Percentiles rank a stretch among this genome's conserved stretches.
Conservation (phyloP, 1,140 invertebrate species). For the Argopecten irradians region DNA sequence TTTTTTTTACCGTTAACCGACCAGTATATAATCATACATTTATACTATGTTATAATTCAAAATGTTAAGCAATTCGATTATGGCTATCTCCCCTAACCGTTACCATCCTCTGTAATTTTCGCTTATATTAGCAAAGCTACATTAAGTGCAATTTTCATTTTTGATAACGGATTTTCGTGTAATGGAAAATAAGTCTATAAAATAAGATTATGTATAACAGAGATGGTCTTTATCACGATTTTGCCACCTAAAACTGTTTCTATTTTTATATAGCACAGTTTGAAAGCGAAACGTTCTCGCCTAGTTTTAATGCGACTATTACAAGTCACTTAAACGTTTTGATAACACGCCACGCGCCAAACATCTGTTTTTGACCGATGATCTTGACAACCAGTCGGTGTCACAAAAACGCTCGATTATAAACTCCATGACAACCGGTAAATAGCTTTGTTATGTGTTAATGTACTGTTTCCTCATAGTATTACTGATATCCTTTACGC, state of each 20-base stretch:
- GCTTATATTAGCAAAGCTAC: background rate
- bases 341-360: constrained; percentile 19
- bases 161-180: background rate
- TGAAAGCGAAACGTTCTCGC: constrained; percentile 21
- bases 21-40: background rate
- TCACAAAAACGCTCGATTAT: background rate
- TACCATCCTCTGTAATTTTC: background rate
- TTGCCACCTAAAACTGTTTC: background rate
- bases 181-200: background rate
- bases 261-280: constrained; percentile 19
- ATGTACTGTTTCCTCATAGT: too few species aligned
- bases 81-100: background rate
- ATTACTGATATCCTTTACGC: too few species aligned
- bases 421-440: background rate
- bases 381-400: constrained; percentile 14
- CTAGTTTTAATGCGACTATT: background rate
- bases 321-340: constrained; percentile 22
- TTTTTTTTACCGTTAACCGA: background rate
- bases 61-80: constrained; percentile 13
- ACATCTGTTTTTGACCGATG: constrained; percentile 21
- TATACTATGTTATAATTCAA: constrained; percentile 1
- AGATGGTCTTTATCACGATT: constrained; percentile 7
- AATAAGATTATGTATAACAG: constrained; percentile 18
- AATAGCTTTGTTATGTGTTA: background rate
- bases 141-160: constrained; percentile 1